A percentile compares a stretch with the other conserved stretches of the same genome.
Conservation (phyloP, 1,140 invertebrate species). For the Pararge aegeria region DNA sequence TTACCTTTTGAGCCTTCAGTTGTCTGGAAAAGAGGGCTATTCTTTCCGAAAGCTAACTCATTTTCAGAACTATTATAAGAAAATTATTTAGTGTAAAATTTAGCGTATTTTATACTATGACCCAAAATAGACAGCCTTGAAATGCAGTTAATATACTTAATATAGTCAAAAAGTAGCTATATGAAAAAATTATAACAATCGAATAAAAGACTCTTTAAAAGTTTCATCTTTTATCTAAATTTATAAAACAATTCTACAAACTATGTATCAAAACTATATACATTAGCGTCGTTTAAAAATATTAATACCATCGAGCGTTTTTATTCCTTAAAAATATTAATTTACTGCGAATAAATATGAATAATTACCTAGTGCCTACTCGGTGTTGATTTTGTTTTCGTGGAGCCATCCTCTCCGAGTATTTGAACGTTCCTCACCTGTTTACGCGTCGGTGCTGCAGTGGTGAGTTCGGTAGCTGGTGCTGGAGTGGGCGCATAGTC, state of each 20-base stretch:
- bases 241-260: conserved; percentile 18
- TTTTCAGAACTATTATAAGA: too few species aligned
- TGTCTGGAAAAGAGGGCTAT: too few species aligned
- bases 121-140: too few species aligned
- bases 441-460: conserved; percentile 67
- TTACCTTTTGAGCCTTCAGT: too few species aligned
- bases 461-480: conserved; percentile 61
- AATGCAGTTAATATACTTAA: too few species aligned
- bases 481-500: conserved; percentile 76
- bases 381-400: conserved; percentile 18
- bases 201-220: background rate
- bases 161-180: too few species aligned
- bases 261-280: conserved; percentile 19
- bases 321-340: conserved; percentile 22
- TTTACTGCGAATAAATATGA: background rate
- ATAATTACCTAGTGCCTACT: conserved; percentile 8
- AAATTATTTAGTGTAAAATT: too few species aligned
- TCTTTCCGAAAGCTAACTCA: too few species aligned
- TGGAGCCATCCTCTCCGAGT: conserved; percentile 77
- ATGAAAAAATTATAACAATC: background rate
- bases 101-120: too few species aligned
- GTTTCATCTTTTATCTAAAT: conserved; percentile 19
- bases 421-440: conserved; percentile 82
- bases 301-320: conserved; percentile 31
- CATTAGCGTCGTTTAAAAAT: conserved; percentile 12